These are phyloP conservation scores for Epizoanthus ramosus DNA, from an alignment of 92 coral and sea anemone species.

Conservation along the genomic window DNA sequence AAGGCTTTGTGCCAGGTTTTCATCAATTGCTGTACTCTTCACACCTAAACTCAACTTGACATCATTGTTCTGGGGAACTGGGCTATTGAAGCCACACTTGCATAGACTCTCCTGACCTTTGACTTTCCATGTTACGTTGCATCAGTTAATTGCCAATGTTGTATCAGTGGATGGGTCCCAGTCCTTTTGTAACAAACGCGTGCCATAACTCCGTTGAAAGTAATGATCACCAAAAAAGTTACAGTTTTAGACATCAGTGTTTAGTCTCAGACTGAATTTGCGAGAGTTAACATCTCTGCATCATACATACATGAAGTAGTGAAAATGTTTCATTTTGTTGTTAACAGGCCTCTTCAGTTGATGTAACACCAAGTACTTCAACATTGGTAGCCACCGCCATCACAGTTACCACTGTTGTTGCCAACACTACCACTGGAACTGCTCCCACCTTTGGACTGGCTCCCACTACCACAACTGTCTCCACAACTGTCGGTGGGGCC, in stretches of 20 bases:
- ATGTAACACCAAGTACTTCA: neutral
- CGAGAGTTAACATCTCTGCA: too few relatives aligned
- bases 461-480: neutral
- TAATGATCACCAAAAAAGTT: slow-evolving; percentile 11
- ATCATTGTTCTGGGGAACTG: too few relatives aligned
- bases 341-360: slow-evolving; percentile 15
- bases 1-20: too few relatives aligned
- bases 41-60: too few relatives aligned
- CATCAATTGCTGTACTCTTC: too few relatives aligned
- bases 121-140: too few relatives aligned
- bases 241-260: slow-evolving; percentile 1
- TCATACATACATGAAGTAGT: neutral
- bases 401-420: slow-evolving; percentile 35
- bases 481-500: neutral
- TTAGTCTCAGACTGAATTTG: slow-evolving; percentile 21
- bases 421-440: slow-evolving; percentile 4
- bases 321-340: neutral
- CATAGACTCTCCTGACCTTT: too few relatives aligned
- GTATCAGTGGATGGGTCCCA: too few relatives aligned
- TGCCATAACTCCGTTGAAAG: slow-evolving; percentile 35
- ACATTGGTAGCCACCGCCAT: neutral
- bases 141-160: too few relatives aligned
- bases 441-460: neutral
- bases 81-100: too few relatives aligned
- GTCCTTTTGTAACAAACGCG: too few relatives aligned